Evolutionary conservation across 2,113 vertebrate genomes (phyloP).

Genomic region (Sterrhoptilus dennistouni): DNA sequence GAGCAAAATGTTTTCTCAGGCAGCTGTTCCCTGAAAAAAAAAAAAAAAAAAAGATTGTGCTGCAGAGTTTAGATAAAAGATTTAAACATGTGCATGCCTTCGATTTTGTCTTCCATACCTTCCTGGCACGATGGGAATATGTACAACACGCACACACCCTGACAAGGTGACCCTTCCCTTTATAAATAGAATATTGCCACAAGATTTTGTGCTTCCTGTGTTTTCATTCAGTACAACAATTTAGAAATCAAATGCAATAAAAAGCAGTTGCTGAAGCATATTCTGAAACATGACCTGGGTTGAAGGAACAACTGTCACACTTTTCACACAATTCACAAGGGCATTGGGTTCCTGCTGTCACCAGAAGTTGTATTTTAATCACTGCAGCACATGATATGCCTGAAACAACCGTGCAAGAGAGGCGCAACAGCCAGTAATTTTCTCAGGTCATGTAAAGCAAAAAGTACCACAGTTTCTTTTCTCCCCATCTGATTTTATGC

Average conservation of each 20-base stretch:
- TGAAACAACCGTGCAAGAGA: background rate
- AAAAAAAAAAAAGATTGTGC: background rate
- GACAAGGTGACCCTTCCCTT: background rate
- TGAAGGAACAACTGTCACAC: background rate
- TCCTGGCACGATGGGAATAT: background rate
- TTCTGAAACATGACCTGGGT: background rate
- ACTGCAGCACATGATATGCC: slow-evolving; percentile 16
- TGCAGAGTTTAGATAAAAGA: background rate
- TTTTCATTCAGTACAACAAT: background rate
- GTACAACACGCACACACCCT: background rate
- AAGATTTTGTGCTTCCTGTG: background rate
- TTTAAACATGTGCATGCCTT: background rate
- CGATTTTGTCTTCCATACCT: background rate
- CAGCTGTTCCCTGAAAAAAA: background rate
- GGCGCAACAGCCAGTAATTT: background rate
- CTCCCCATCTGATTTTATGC: slow-evolving; percentile 23
- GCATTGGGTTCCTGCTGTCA: slow-evolving; percentile 14
- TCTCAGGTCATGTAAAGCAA: background rate
- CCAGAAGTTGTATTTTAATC: slow-evolving; percentile 47
- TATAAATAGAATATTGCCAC: background rate
- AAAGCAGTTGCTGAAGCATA: background rate
- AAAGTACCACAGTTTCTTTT: background rate
- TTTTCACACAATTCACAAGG: background rate
- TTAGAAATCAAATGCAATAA: background rate
- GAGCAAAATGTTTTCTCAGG: background rate